Conservation (phyloP, 2,797 vertebrate species). For the Rhodeus uyekii region DNA sequence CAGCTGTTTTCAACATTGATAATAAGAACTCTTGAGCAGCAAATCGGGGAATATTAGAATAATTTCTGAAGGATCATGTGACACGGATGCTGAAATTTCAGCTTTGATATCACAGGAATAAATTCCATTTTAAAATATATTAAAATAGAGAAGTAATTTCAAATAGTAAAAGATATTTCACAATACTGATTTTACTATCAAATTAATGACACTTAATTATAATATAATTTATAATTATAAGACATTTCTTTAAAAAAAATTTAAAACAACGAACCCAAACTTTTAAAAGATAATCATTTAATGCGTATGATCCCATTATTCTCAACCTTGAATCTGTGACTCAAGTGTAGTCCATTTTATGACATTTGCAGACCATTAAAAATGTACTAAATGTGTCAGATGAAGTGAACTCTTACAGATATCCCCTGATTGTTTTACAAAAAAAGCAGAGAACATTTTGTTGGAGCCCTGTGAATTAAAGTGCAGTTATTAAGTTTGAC, state of each 20-base stretch:
- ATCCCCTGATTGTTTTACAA: background rate
- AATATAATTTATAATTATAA: too few relatives aligned
- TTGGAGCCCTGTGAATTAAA: background rate
- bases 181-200: background rate
- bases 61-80: background rate
- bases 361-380: background rate
- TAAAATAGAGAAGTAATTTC: background rate
- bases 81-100: background rate
- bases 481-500: slow-evolving; percentile 2
- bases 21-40: background rate
- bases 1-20: background rate
- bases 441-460: background rate
- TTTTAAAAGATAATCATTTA: background rate
- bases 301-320: background rate
- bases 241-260: background rate
- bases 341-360: background rate
- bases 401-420: background rate
- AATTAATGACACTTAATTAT: too few relatives aligned
- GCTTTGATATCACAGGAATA: background rate
- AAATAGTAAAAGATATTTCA: background rate
- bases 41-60: background rate
- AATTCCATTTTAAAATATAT: background rate
- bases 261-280: background rate
- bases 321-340: background rate
- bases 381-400: background rate